Percentiles rank a stretch among this genome's conserved stretches.
Evolutionary conservation across 2,797 vertebrate species (phyloP).

Genomic region (Valencia hispanica): DNA sequence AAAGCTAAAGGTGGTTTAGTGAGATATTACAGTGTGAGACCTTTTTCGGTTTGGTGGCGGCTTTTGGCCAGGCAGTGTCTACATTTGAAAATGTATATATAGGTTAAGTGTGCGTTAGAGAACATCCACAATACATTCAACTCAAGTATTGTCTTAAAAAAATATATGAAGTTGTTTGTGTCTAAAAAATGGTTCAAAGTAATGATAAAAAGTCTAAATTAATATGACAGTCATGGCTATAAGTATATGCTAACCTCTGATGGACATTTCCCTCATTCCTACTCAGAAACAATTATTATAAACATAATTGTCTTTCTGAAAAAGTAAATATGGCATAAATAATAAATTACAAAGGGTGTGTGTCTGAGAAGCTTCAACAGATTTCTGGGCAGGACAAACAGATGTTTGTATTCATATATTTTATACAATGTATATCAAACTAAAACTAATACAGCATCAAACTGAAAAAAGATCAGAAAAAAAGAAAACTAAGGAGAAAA

Average conservation of each 20-base stretch:
- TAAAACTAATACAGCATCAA: slow-evolving; percentile 91
- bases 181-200: not conserved
- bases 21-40: not conserved
- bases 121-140: not conserved
- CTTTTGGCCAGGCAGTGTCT: not conserved
- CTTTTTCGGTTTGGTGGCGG: not conserved
- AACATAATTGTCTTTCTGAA: not conserved
- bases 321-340: too few relatives aligned
- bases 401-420: slow-evolving; percentile 83
- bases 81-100: not conserved
- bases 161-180: not conserved
- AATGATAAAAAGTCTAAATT: not conserved
- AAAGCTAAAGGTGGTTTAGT: not conserved
- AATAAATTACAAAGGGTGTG: not conserved
- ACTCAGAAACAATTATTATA: not conserved
- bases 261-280: not conserved
- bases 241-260: not conserved
- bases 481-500: slow-evolving; percentile 24
- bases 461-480: slow-evolving; percentile 79
- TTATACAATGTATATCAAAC: slow-evolving; percentile 91
- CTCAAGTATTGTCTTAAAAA: not conserved
- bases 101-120: not conserved
- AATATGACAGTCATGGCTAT: not conserved
- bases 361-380: slow-evolving; percentile 53
- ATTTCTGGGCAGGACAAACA: slow-evolving; percentile 66